Evolutionary conservation across 2,888 invertebrate species (phyloP).

Genomic region (Drosophila meridiana): DNA sequence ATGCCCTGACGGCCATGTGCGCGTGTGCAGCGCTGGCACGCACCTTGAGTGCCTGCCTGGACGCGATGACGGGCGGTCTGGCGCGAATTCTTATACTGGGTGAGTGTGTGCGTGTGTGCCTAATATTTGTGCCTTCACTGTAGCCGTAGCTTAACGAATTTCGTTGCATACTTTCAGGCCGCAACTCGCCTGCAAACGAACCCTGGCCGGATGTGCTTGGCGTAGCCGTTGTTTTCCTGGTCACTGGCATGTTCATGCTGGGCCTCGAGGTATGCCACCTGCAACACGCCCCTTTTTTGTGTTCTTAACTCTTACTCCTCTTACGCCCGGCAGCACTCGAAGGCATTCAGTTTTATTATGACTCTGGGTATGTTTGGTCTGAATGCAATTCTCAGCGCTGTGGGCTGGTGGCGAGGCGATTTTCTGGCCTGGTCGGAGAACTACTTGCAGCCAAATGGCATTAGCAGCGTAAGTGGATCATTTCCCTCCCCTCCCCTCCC

Average conservation of each 20-base stretch:
- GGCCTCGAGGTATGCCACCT: constrained; percentile 86
- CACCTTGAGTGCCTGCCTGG: constrained; percentile 87
- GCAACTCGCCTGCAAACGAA: constrained; percentile 85
- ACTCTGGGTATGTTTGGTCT: constrained; percentile 84
- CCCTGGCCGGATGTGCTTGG: constrained; percentile 88
- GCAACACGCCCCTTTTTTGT: background rate
- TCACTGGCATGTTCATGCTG: constrained; percentile 87
- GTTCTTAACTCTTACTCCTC: background rate
- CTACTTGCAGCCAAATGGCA: constrained; percentile 83
- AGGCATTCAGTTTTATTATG: constrained; percentile 84
- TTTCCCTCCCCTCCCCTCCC: no score
- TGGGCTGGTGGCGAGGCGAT: constrained; percentile 83
- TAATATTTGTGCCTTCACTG: constrained; percentile 33
- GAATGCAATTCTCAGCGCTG: constrained; percentile 83
- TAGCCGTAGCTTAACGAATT: constrained; percentile 16
- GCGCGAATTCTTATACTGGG: constrained; percentile 86
- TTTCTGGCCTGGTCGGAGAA: constrained; percentile 82
- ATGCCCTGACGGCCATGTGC: constrained; percentile 86
- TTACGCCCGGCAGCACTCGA: constrained; percentile 80
- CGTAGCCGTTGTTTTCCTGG: constrained; percentile 86
- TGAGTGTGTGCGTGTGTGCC: constrained; percentile 35
- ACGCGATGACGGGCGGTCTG: constrained; percentile 87
- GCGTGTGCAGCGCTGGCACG: constrained; percentile 86
- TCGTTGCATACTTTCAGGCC: constrained; percentile 79
- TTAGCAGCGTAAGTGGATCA: constrained; percentile 82